Conservation (phyloP, 2,113 vertebrate species). For the Rallus limicola region DNA sequence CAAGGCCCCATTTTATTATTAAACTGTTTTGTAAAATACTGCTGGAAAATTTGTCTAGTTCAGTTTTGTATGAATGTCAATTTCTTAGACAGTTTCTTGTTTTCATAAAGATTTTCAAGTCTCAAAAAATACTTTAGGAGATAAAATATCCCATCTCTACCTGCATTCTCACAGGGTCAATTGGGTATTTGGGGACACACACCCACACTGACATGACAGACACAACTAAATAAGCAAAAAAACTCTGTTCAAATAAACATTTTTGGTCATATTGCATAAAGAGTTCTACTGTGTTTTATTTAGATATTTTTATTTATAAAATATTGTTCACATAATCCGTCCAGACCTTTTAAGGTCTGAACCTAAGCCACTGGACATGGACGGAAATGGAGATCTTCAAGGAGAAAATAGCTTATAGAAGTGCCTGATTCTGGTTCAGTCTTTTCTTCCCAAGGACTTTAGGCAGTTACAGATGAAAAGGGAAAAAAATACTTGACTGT, state of each 20-base stretch:
- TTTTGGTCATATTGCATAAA: accelerated
- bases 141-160: background rate
- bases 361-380: background rate
- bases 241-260: background rate
- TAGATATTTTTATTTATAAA: background rate
- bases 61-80: background rate
- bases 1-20: background rate
- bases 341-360: background rate
- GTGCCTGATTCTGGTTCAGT: background rate
- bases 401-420: background rate
- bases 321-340: background rate
- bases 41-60: background rate
- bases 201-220: too few relatives aligned
- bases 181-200: background rate
- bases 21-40: background rate
- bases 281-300: background rate
- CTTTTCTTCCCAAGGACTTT: background rate
- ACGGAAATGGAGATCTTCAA: background rate
- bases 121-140: background rate
- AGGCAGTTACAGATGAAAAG: background rate
- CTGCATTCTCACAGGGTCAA: background rate
- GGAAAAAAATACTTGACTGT: background rate
- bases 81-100: background rate
- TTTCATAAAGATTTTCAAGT: background rate
- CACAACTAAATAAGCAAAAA: background rate